Conservation (phyloP, 2,113 vertebrate genomes). For the Picathartes gymnocephalus region DNA sequence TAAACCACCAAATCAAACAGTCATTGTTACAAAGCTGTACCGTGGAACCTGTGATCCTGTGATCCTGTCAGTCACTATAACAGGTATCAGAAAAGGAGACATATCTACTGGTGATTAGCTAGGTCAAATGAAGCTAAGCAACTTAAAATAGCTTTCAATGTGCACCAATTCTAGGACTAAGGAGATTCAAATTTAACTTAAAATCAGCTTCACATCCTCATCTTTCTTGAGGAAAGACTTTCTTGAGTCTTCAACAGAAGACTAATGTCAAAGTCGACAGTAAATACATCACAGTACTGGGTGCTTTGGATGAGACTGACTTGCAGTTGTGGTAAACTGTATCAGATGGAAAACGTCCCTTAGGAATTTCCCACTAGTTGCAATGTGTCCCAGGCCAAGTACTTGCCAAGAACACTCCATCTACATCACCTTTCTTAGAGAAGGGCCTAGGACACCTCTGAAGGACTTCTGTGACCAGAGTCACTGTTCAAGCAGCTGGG, state of each 20-base stretch:
- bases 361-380: neutral
- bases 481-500: neutral
- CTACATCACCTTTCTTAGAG: neutral
- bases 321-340: neutral
- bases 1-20: neutral
- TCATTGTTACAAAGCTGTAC: neutral
- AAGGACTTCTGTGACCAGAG: neutral
- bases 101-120: neutral
- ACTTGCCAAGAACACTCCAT: neutral
- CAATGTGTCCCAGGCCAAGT: neutral
- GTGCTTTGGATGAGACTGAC: neutral
- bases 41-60: neutral
- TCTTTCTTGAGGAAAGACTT: neutral
- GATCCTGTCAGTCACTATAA: too few relatives aligned
- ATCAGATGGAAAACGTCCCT: neutral
- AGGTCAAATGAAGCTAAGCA: neutral
- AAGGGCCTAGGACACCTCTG: neutral
- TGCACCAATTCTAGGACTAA: neutral
- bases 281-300: neutral
- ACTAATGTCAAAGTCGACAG: neutral
- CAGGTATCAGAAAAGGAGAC: neutral
- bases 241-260: too few relatives aligned
- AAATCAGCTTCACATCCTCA: neutral
- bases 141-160: neutral
- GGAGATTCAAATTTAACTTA: neutral